These are phyloP conservation scores for Chrysocyon brachyurus DNA, from an alignment of 2,797 vertebrate species.

Conservation along the genomic window DNA sequence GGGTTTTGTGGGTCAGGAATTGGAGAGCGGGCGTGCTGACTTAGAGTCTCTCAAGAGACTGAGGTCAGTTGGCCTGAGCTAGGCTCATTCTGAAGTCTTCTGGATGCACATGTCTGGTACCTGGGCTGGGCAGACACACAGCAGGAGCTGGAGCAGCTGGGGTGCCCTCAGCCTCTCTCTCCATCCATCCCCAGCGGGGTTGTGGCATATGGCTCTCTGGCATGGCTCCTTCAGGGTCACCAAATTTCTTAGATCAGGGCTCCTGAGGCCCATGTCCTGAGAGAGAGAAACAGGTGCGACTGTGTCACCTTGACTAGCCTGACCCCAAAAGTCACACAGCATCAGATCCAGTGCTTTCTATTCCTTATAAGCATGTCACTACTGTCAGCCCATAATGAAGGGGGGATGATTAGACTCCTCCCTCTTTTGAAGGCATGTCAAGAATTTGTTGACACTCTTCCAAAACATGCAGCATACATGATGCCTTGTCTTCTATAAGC, in stretches of 20 bases:
- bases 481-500: neutral
- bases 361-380: neutral
- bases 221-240: neutral
- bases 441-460: neutral
- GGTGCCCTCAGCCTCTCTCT: too few relatives aligned
- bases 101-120: neutral
- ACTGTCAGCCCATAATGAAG: neutral
- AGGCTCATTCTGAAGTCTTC: neutral
- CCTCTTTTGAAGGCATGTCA: neutral
- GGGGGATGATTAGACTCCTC: neutral
- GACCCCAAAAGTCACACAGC: neutral
- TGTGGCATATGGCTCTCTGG: fast-evolving
- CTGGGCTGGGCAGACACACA: too few relatives aligned
- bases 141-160: neutral
- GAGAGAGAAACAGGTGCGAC: neutral
- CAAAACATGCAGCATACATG: neutral
- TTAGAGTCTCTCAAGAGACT: neutral
- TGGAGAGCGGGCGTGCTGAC: neutral
- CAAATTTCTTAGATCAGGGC: neutral
- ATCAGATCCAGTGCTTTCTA: neutral
- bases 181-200: fast-evolving
- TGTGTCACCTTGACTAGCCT: neutral
- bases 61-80: neutral
- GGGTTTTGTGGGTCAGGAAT: neutral
- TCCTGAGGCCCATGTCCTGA: neutral